A percentile compares a stretch with the other conserved stretches of the same genome.
phyloP scores from a whole-genome alignment of 2,113 vertebrate species.

The Morone saxatilis region DNA sequence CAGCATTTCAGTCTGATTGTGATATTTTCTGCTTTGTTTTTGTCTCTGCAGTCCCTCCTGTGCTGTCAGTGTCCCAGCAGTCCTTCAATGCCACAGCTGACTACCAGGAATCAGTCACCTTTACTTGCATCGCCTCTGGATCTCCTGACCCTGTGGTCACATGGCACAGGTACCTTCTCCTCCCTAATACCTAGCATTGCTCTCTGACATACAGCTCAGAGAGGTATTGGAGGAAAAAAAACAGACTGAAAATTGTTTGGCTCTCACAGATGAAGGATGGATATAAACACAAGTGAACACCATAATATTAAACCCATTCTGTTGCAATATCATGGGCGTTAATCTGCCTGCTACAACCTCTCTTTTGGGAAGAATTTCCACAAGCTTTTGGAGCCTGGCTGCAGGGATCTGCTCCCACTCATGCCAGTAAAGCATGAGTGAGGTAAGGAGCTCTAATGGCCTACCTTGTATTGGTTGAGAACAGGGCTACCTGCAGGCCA shows the following conservation, averaged over 20 bases:
- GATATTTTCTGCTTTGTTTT: slow-evolving; percentile 25
- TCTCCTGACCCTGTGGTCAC: slow-evolving; percentile 92
- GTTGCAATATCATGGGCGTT: too few relatives aligned
- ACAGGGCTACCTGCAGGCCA: neutral
- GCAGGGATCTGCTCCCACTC: slow-evolving; percentile 28
- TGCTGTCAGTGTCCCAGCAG: slow-evolving; percentile 89
- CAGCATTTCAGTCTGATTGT: neutral
- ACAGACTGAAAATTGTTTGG: neutral
- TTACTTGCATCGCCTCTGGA: slow-evolving; percentile 92
- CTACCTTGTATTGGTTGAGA: neutral
- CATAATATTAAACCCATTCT: neutral
- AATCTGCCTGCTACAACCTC: neutral
- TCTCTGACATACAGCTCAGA: neutral
- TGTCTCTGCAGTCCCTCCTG: slow-evolving; percentile 89
- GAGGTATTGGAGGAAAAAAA: neutral
- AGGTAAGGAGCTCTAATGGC: slow-evolving; percentile 11
- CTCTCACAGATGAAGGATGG: neutral
- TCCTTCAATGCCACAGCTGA: slow-evolving; percentile 97
- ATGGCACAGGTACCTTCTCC: slow-evolving; percentile 91
- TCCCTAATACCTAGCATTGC: neutral
- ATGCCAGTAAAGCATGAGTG: slow-evolving; percentile 13
- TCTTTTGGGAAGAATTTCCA: slow-evolving; percentile 30
- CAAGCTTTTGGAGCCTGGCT: slow-evolving; percentile 17
- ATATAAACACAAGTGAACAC: neutral
- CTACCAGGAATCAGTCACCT: slow-evolving; percentile 91